Conservation (phyloP, 1,140 invertebrate genomes). For the Bombus terrestris region DNA sequence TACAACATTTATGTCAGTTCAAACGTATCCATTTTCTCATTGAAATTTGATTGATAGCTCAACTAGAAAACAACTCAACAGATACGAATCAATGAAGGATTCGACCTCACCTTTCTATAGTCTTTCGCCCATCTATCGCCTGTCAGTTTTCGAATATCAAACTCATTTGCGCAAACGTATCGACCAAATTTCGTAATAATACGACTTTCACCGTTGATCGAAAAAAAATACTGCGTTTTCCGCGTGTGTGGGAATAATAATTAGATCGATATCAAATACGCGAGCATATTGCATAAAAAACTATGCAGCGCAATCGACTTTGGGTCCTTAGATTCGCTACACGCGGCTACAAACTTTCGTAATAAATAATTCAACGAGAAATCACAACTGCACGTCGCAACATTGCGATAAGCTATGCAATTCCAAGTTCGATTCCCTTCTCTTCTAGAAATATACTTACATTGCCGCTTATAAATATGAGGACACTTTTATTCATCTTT, state of each 20-base stretch:
- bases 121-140: not conserved
- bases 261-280: not conserved
- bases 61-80: not conserved
- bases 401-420: not conserved
- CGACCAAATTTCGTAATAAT: not conserved
- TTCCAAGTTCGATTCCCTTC: conserved; percentile 3
- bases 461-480: not conserved
- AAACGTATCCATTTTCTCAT: not conserved
- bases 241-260: not conserved
- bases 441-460: not conserved
- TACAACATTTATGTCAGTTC: too few species aligned
- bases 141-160: not conserved
- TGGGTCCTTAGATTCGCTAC: conserved; percentile 36
- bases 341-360: conserved; percentile 6
- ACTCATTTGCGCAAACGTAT: not conserved
- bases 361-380: conserved; percentile 38
- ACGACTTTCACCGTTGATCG: not conserved
- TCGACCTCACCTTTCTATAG: not conserved
- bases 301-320: not conserved
- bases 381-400: not conserved
- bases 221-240: not conserved
- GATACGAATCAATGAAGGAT: not conserved
- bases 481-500: too few species aligned
- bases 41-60: not conserved
- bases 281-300: not conserved